Percentiles rank a stretch among this genome's conserved stretches.
These are phyloP conservation scores for Austrolebias charrua DNA, from an alignment of 2,797 vertebrate genomes.

Conservation along the genomic window DNA sequence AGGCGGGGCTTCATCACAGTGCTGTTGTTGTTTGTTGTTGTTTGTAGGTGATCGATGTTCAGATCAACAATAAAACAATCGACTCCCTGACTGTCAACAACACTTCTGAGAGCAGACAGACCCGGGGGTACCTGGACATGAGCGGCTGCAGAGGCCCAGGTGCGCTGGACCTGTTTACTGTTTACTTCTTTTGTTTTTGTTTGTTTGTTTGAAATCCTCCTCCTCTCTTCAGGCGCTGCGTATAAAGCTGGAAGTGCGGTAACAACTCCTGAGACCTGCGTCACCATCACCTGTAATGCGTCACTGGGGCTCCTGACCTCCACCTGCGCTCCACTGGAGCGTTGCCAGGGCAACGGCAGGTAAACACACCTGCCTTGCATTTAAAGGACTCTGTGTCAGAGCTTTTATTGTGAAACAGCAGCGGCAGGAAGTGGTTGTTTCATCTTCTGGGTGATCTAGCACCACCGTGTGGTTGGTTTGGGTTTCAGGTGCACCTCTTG, in stretches of 20 bases:
- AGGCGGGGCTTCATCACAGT: too few species aligned
- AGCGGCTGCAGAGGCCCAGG: constrained; percentile 17
- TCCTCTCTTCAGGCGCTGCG: neutral
- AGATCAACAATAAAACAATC: neutral
- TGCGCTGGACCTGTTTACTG: neutral
- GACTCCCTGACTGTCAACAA: neutral
- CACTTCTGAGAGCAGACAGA: neutral
- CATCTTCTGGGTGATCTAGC: too few species aligned
- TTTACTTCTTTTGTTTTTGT: neutral
- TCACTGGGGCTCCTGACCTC: neutral
- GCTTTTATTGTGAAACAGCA: neutral
- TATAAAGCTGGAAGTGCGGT: neutral
- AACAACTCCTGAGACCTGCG: constrained; percentile 7
- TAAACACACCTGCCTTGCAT: neutral
- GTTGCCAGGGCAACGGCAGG: constrained; percentile 11
- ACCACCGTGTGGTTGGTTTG: too few species aligned
- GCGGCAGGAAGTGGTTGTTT: neutral
- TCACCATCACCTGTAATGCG: constrained; percentile 3
- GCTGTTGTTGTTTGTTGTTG: neutral
- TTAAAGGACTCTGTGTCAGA: too few species aligned
- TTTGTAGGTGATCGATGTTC: constrained; percentile 10
- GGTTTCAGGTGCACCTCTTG: too few species aligned
- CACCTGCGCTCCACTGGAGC: constrained; percentile 1
- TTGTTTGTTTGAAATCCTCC: neutral
- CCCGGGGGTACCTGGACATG: constrained; percentile 2